These are phyloP conservation scores for Agriopis marginaria DNA, from an alignment of 2,888 invertebrate genomes.

Conservation along the genomic window DNA sequence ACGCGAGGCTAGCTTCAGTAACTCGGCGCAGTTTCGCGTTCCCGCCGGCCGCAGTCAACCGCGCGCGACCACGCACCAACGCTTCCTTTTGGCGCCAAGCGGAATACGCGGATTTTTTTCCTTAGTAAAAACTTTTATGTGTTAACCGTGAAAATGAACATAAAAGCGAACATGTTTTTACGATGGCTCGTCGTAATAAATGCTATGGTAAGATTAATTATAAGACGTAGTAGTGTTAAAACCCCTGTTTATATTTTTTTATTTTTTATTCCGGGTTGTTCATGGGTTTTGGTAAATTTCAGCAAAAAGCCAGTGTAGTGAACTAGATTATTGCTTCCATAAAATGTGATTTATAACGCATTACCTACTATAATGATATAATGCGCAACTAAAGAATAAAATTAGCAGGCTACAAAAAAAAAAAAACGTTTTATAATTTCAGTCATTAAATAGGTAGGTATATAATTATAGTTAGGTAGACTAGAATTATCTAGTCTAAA, in stretches of 20 bases:
- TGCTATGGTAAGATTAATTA: conserved; percentile 69
- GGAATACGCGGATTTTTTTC: conserved; percentile 38
- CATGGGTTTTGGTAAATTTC: background rate
- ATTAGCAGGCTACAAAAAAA: no score
- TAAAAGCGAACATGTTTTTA: conserved; percentile 61
- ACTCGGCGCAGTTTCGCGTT: conserved; percentile 81
- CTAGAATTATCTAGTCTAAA: no score
- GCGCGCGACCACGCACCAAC: conserved; percentile 61
- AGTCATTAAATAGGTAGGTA: background rate
- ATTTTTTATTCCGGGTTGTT: background rate
- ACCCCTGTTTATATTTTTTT: conserved; percentile 10
- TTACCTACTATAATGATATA: background rate
- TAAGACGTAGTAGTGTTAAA: background rate
- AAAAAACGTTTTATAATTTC: no score
- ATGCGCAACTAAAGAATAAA: background rate
- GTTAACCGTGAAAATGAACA: conserved; percentile 69
- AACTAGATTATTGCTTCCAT: background rate
- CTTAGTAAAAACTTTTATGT: conserved; percentile 64
- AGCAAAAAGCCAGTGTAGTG: background rate
- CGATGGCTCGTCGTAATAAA: conserved; percentile 70
- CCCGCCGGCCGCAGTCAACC: conserved; percentile 72
- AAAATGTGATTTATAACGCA: background rate
- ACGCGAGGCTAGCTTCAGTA: conserved; percentile 10
- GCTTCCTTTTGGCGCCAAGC: conserved; percentile 73
- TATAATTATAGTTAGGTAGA: no score